Evolutionary conservation across 2,888 invertebrate genomes (phyloP), one percentile per base, ranked within the genome.

Genomic region (Synanthedon myopaeformis): DNA sequence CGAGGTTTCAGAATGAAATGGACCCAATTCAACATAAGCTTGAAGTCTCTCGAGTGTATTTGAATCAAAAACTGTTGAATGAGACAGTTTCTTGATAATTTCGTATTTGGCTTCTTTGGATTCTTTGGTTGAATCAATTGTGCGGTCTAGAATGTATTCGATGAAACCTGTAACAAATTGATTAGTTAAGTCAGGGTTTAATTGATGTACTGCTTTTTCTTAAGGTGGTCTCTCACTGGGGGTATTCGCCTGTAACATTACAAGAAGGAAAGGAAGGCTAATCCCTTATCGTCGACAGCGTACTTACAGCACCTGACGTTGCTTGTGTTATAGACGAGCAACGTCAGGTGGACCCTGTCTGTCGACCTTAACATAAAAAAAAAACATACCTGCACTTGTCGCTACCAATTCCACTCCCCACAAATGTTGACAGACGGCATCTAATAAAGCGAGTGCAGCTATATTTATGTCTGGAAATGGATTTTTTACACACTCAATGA

Each of bases 341-440:
- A 4, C 4, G 4, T 23, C 19, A 19, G 3, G 19, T 3, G 19
- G 19, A 19, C 19, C 23, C 23, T 23, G 23, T 5, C 23, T 23
- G 23, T 5, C 23, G 23, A 5, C 1, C 5, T 23, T 23, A 23
- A 23, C 19, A 23, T 5, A 23, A 35, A 35, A 35, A 35, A 10
- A 35, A 35, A 35, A 10, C 35, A 35, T 87, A 81, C 94, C 94
- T 62, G 95, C 93, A 55, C 91, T 90, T 59, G 88, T 82, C 59
- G 90, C 91, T 42, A 96, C 91, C 53, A 91, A 87, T 60, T 91
- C 89, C 70, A 94, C 92, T 17, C 96, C 96, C 96, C 96, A 97
- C 1, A 83, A 79, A 69, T 94, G 93, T 56, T 88, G 79, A 17
- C 93, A 91, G 13, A 96, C 69, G 0, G 92, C 89, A 60, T 89